Evolutionary conservation across 2,888 invertebrate species (phyloP), one percentile per base, ranked within the genome.

Genomic region (Periphyllus acericola): DNA sequence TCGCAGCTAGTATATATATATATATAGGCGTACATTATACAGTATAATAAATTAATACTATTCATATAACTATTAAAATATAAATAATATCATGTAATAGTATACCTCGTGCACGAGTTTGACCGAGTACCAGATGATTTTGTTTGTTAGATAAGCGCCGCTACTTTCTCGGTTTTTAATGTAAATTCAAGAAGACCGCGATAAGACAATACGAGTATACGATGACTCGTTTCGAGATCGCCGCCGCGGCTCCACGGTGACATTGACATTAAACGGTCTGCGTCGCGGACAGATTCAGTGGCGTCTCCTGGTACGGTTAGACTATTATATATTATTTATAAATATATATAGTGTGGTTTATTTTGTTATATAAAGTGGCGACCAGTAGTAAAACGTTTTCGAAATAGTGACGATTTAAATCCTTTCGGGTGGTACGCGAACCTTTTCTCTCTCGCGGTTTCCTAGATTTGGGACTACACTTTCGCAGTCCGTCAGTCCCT

Each of bases 171-270:
- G 32, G 71, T 71, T 71, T 71, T 32, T 71, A 32, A 71, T 71
- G 32, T 80, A 36, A 60, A 79, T 79, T 80, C 36, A n/a, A 80
- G 79, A 25, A 60, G 36, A 66, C 36, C n/a, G 36, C 36, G 60
- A 80, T 80, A 80, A 80, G 60, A 80, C 34, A n/a, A n/a, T 14
- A 46, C 6, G n/a, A n/a, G n/a, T 52, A 32, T 21, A 60, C 21
- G 21, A 60, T 5, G 60, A 17, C 29, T 71, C 29, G 71, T 29
- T 29, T 71, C 14, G 3, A 71, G 71, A 29, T 71, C 29, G 32
- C 71, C 71, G 71, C n/a, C 68, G 11, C 29, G 32, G 0, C 68
- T 60, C 29, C 29, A n/a, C 71, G 60, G 17, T 71, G 71, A 60
- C n/a, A 0, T 80, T 80, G 79, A 60, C 46, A 19, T 80, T 60